phyloP scores from a whole-genome alignment of 2,113 vertebrate genomes.

The Myiagra hebetior region DNA sequence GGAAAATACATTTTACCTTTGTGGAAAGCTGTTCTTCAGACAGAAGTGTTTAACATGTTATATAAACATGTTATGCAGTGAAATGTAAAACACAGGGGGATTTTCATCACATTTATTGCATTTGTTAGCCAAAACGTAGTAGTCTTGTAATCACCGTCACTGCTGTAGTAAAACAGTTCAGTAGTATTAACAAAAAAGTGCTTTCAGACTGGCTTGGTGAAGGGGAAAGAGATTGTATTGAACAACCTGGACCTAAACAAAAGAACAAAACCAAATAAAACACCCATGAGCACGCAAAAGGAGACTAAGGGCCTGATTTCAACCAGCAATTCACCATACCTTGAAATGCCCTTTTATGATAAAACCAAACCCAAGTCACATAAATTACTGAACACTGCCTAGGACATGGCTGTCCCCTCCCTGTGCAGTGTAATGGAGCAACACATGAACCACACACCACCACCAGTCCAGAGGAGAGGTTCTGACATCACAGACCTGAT shows the following conservation, averaged over 20 bases:
- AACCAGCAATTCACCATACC: background rate
- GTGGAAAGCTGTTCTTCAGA: constrained; percentile 55
- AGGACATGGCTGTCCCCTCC: background rate
- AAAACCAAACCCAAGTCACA: background rate
- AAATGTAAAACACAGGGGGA: constrained; percentile 70
- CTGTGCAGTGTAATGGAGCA: background rate
- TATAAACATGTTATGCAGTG: constrained; percentile 69
- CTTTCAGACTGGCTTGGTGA: background rate
- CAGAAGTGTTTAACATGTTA: constrained; percentile 67
- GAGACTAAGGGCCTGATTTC: background rate
- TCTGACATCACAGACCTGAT: rapidly evolving
- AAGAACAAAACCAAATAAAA: background rate
- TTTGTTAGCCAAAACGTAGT: constrained; percentile 67
- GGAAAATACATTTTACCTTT: constrained; percentile 54
- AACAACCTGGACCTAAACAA: background rate
- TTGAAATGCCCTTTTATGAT: background rate
- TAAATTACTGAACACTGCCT: rapidly evolving
- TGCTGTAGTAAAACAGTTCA: constrained; percentile 49
- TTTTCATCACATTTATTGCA: constrained; percentile 66
- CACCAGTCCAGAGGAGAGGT: background rate
- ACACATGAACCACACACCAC: rapidly evolving
- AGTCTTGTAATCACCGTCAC: constrained; percentile 40
- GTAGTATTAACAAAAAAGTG: constrained; percentile 37
- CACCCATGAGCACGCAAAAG: rapidly evolving
- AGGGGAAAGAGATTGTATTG: background rate